Evolutionary conservation across 2,888 invertebrate species (phyloP).

Genomic region (Mesorhabditis spiculigera): DNA sequence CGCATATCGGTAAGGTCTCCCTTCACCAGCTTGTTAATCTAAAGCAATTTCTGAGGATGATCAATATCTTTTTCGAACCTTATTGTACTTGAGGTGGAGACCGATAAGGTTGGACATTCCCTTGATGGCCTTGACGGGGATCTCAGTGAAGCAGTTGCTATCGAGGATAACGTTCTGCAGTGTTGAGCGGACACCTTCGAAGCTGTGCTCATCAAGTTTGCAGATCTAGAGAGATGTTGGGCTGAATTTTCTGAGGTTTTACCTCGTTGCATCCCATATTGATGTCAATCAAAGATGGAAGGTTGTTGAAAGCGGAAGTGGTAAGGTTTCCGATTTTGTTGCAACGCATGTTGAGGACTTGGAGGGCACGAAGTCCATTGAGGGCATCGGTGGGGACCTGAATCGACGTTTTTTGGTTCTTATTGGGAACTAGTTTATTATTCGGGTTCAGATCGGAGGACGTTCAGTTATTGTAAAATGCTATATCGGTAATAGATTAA

Average conservation of each 20-base stretch:
- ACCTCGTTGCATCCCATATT: conserved; percentile 58
- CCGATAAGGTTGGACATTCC: conserved; percentile 54
- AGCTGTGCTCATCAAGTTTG: not conserved
- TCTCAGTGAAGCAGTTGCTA: conserved; percentile 49
- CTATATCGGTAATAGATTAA: no score
- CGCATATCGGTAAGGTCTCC: conserved; percentile 45
- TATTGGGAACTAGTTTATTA: not conserved
- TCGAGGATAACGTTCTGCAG: conserved; percentile 57
- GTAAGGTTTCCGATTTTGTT: conserved; percentile 60
- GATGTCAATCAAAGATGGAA: conserved; percentile 53
- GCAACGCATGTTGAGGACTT: conserved; percentile 53
- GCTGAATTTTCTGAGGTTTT: conserved; percentile 5
- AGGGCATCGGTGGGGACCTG: conserved; percentile 46
- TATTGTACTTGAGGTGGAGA: conserved; percentile 56
- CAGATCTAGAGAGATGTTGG: not conserved
- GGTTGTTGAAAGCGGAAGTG: conserved; percentile 44
- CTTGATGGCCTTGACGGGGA: conserved; percentile 49
- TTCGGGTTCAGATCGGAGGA: no score
- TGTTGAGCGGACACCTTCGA: conserved; percentile 15
- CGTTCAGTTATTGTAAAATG: no score
- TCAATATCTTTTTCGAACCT: no score
- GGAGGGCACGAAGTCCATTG: conserved; percentile 40
- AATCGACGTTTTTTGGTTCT: not conserved
- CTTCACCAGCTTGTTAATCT: conserved; percentile 44
- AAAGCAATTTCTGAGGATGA: conserved; percentile 1